phyloP scores from a whole-genome alignment of 2,113 vertebrate species.

The Morone chrysops region DNA sequence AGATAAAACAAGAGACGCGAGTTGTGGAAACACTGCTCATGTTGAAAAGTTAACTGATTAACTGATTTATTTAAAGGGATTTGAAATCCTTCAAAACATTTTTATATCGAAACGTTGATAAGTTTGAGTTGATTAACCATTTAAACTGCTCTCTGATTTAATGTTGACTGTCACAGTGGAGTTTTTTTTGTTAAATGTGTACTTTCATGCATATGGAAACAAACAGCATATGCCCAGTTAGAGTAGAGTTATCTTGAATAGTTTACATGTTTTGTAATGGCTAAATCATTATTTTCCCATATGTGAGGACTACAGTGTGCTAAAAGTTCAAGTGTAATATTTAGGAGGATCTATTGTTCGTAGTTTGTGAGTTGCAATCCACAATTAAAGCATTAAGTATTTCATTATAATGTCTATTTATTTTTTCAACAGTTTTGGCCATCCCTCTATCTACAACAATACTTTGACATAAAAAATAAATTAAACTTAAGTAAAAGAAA shows the following conservation, averaged over 20 bases:
- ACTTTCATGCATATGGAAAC: neutral
- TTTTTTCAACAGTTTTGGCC: no score
- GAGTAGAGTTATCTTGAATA: neutral
- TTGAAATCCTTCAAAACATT: neutral
- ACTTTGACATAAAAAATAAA: no score
- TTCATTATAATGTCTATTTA: neutral
- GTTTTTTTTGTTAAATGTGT: neutral
- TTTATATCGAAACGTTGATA: neutral
- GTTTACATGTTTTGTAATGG: constrained; percentile 15
- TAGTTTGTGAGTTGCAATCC: no score
- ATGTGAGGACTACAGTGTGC: neutral
- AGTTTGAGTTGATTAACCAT: neutral
- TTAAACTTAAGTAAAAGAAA: no score
- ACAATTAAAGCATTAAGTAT: no score
- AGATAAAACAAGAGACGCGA: neutral
- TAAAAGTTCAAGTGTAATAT: neutral
- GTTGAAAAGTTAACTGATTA: neutral
- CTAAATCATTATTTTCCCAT: neutral
- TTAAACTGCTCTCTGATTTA: neutral
- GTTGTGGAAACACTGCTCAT: constrained; percentile 21
- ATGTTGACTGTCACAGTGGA: neutral
- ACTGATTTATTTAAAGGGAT: neutral
- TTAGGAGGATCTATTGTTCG: no score
- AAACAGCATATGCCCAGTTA: neutral
- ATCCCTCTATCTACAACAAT: neutral